Conservation (phyloP, 2,888 invertebrate species). For the Isoperla grammatica region DNA sequence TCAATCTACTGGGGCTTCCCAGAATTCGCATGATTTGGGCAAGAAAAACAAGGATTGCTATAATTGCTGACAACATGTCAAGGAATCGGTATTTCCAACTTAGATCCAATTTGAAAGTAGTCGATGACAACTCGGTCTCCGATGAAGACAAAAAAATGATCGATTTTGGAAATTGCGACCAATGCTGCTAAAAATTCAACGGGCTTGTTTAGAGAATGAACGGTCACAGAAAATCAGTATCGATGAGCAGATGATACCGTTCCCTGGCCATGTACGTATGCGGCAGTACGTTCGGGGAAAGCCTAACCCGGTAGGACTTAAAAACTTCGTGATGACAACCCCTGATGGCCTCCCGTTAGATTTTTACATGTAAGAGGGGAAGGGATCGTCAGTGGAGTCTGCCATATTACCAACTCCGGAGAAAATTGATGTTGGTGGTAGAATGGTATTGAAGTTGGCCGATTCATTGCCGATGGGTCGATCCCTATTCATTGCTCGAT, state of each 20-base stretch:
- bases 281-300: conserved; percentile 15
- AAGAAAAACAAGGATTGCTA: no score
- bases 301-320: conserved; percentile 15
- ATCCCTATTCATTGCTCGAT: conserved; percentile 20
- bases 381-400: conserved; percentile 8
- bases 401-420: conserved; percentile 6
- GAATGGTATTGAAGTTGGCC: conserved; percentile 16
- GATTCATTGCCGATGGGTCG: conserved; percentile 11
- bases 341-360: conserved; percentile 17
- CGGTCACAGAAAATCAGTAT: conserved; percentile 4
- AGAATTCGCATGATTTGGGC: no score
- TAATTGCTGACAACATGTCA: no score
- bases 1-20: no score
- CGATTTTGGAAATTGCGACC: conserved; percentile 15
- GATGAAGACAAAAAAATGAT: conserved; percentile 8
- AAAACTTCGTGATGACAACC: conserved; percentile 19
- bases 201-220: conserved; percentile 9
- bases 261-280: conserved; percentile 10
- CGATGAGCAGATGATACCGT: conserved; percentile 24
- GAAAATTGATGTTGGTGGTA: conserved; percentile 17
- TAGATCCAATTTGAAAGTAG: no score
- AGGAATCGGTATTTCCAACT: no score
- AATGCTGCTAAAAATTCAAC: conserved; percentile 7
- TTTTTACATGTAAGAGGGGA: conserved; percentile 20
- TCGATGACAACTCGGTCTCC: neutral